Evolutionary conservation across 2,888 invertebrate genomes (phyloP), one percentile per base, ranked within the genome.

Genomic region (Philhelius pedissequus): DNA sequence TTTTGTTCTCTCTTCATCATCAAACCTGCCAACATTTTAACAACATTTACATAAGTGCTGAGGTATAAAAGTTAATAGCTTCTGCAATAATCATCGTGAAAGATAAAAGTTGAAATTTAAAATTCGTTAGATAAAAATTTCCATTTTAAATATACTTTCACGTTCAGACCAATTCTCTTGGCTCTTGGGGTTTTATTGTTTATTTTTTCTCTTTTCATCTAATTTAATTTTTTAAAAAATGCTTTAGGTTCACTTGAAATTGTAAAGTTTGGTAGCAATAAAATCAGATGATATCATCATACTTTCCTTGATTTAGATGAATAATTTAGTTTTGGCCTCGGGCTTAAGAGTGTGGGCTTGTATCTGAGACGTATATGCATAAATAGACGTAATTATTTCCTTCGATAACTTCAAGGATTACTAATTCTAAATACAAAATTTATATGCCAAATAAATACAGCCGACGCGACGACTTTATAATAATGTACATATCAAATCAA

Each of bases 61-160:
- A 56, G 30, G 27, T 18, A 40, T 18, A 48, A 48, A 35, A 66
- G 20, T 50, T 40, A 71, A 45, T 20, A 30, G 58, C 43, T 66
- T 25, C 15, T 18, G 74, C 60, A 60, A 62, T 62, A 58, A 79
- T 45, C 68, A 68, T 52, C 18, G 35, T 11, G 13, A 20, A 13
- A 54, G 40, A 74, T 68, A 73, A 79, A 79, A 73, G 58, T 25
- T 35, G 48, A 40, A 58, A 68, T 68, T 74, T 30, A 32, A 27
- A 68, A 74, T 50, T 68, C 50, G n/a, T 60, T 50, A 30, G 30
- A 64, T 58, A 38, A 52, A 43, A 68, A 58, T 68, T 50, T 52
- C 58, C 66, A 79, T 68, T 50, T 66, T 32, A 62, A 43, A 30
- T 18, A 43, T 9, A 27, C 52, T 30, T 18, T 52, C n/a, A n/a